Percentiles rank a stretch among this genome's conserved stretches.
These are phyloP conservation scores for silkworm (Bombyx mori) DNA, from an alignment of 1,140 invertebrate species.

Conservation along the genomic window DNA sequence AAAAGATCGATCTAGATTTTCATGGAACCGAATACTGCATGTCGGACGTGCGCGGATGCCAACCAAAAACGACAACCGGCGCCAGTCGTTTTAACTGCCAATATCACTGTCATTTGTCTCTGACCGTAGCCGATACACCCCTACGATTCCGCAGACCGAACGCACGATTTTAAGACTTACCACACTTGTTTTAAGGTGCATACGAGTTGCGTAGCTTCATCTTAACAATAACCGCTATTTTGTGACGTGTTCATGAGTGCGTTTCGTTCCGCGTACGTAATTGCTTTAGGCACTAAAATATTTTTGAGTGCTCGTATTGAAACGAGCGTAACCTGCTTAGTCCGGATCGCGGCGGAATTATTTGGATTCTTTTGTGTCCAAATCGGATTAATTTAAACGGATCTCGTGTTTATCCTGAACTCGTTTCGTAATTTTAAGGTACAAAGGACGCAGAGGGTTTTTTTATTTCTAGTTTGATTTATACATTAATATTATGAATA, in stretches of 20 bases:
- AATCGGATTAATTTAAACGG: neutral
- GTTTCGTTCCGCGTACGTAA: neutral
- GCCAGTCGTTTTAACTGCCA: constrained; percentile 26
- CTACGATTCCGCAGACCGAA: no score
- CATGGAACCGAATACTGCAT: neutral
- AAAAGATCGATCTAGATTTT: no score
- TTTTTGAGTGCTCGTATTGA: constrained; percentile 4
- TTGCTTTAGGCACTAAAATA: neutral
- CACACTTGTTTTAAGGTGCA: no score
- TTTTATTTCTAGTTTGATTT: neutral
- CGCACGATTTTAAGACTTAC: no score
- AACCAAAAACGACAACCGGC: constrained; percentile 15
- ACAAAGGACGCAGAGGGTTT: neutral
- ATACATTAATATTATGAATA: no score
- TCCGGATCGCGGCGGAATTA: neutral
- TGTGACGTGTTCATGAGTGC: neutral
- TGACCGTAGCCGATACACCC: constrained; percentile 4
- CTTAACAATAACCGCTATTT: no score
- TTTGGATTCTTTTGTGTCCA: neutral
- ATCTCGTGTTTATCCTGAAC: neutral
- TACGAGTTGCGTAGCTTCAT: no score
- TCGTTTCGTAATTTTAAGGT: constrained; percentile 1
- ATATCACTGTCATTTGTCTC: constrained; percentile 33
- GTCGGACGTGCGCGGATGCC: neutral
- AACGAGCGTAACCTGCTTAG: neutral